Base-by-base conservation (phyloP, 2,113 vertebrate species). In the Lutjanus erythropterus region DNA sequence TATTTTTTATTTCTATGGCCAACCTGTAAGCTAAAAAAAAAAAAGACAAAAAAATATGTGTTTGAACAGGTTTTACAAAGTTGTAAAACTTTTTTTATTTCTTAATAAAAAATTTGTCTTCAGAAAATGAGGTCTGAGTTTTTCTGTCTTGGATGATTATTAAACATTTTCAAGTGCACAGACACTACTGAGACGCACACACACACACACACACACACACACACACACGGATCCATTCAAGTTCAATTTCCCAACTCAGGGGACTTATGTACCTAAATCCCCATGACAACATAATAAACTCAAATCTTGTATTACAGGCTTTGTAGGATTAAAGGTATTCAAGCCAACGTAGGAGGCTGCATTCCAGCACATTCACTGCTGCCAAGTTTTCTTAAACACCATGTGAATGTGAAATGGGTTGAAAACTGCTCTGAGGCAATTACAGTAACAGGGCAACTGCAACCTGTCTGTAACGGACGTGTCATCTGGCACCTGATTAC, bases 61-160 rank as follows among this genome's bases (percentile, higher is more conserved):
- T 94, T 89, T 89, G 49, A 92, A 78, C 81, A 85, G 78, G 89
- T 91, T 94, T 94, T 92, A 89, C 88, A 56, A 91, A 70, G 31
- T 72, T 90, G 89, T 92, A 89, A 93, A 90, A 83, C 75, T 61
- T 90, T 92, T 91, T 95, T 91, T 88, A 90, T 95, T 92, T 92
- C 77, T 88, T 92, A 95, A 93, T 92, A 95, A 94, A 94, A 91
- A 91, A 92, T 91, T 83, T 91, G 88, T 92, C 91, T 92, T 93
- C 88, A 84, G 86, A 93, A 90, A 72, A 87, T 52, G 37, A 50
- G 4, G 10, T 21, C 9, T 33, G 60, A 59, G 66, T 77, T 79
- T 75, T n/a, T 68, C 35, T 83, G 50, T 64, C 15, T 41, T 2
- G 27, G 1, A 1, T 81, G 35, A 9, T 53, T 61, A 2, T 29